phyloP scores from a whole-genome alignment of 2,888 invertebrate species.

The Limenitis camilla region DNA sequence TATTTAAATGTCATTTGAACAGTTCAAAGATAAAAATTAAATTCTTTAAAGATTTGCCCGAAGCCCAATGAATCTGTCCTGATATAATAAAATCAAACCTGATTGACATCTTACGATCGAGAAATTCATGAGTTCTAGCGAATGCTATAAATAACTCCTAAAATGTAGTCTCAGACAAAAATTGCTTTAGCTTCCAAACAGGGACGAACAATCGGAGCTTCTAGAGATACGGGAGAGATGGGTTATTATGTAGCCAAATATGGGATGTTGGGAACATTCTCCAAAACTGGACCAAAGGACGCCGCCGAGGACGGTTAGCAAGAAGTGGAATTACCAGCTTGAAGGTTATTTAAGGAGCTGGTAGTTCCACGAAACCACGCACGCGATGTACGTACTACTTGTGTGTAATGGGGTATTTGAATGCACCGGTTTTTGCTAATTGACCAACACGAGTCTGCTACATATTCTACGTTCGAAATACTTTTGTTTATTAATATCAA shows the following conservation, averaged over 20 bases:
- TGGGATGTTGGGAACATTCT: slow-evolving; percentile 52
- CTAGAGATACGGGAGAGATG: slow-evolving; percentile 45
- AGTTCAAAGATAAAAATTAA: not conserved
- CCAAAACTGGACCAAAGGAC: slow-evolving; percentile 56
- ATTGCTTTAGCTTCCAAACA: slow-evolving; percentile 58
- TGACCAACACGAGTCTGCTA: slow-evolving; percentile 33
- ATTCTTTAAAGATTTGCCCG: not conserved
- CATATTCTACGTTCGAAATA: not conserved
- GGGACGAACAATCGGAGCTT: slow-evolving; percentile 62
- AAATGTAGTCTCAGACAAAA: slow-evolving; percentile 34
- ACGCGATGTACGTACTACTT: slow-evolving; percentile 54
- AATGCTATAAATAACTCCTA: slow-evolving; percentile 14
- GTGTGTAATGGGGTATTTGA: slow-evolving; percentile 44
- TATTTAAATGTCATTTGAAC: slow-evolving; percentile 13
- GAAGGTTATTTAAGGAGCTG: slow-evolving; percentile 56
- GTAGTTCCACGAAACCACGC: slow-evolving; percentile 59
- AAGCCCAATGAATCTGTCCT: not conserved
- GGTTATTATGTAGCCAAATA: slow-evolving; percentile 65
- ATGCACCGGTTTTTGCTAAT: slow-evolving; percentile 39
- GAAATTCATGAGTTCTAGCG: not conserved
- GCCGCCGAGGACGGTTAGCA: slow-evolving; percentile 60
- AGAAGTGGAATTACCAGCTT: slow-evolving; percentile 48
- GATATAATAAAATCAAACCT: not conserved
- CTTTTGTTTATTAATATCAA: no score
- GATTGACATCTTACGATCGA: not conserved